A percentile compares a stretch with the other conserved stretches of the same genome.
Conservation (phyloP, 2,113 vertebrate species). For the Eptesicus fuscus region DNA sequence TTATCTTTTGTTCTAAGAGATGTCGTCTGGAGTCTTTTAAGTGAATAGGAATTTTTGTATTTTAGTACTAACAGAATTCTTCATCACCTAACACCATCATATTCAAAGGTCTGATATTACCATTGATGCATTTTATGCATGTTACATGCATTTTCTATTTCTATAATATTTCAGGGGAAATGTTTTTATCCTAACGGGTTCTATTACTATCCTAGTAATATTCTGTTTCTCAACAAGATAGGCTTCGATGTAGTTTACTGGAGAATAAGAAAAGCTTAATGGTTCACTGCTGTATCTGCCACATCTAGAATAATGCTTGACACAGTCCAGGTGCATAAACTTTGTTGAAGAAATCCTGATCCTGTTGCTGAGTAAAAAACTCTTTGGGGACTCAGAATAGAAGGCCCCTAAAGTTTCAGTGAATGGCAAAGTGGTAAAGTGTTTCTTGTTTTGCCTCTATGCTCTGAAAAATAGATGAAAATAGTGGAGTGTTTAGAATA, state of each 20-base stretch:
- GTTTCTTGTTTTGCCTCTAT: neutral
- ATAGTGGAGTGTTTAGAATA: neutral
- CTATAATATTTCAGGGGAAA: neutral
- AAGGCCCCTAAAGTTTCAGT: neutral
- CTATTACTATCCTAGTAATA: neutral
- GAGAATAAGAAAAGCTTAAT: neutral
- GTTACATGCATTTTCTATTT: neutral
- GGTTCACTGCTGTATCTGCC: neutral
- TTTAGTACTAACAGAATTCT: neutral
- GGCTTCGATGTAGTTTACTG: neutral
- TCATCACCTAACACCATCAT: neutral
- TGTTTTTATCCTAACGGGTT: neutral
- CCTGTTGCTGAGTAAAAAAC: neutral
- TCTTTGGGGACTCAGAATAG: neutral
- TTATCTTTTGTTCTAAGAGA: neutral
- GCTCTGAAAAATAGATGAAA: neutral
- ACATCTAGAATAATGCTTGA: neutral
- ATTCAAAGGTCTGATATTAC: neutral
- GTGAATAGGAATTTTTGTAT: neutral
- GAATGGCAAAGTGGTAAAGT: neutral
- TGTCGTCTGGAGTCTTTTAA: neutral
- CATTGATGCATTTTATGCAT: neutral
- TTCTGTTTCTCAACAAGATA: slow-evolving; percentile 19
- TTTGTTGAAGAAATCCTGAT: neutral
- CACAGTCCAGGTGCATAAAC: neutral